Evolutionary conservation across 2,797 vertebrate genomes (phyloP).

Genomic region (Etheostoma nigrum): DNA sequence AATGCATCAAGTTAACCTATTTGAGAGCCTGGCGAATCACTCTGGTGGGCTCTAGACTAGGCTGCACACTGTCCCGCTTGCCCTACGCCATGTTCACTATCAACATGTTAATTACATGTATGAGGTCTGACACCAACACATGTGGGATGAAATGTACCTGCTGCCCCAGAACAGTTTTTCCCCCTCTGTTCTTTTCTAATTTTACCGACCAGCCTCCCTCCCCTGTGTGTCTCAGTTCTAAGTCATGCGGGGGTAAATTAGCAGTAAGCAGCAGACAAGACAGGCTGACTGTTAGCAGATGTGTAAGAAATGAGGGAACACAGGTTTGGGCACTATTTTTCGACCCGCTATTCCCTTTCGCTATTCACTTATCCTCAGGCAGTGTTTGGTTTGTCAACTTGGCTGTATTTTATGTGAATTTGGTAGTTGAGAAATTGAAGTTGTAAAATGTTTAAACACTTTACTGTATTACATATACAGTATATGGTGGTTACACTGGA

Average conservation of each 20-base stretch:
- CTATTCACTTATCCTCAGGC: slow-evolving; percentile 25
- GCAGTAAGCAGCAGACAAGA: slow-evolving; percentile 68
- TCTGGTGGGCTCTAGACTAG: slow-evolving; percentile 55
- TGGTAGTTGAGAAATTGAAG: background rate
- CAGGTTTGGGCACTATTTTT: slow-evolving; percentile 56
- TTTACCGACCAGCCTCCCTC: slow-evolving; percentile 49
- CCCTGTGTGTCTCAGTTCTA: slow-evolving; percentile 46
- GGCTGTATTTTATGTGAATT: background rate
- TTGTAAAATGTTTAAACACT: background rate
- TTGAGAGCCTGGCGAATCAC: slow-evolving; percentile 56
- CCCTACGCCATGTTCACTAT: slow-evolving; percentile 59
- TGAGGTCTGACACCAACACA: slow-evolving; percentile 65
- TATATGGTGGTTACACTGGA: background rate
- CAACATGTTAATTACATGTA: slow-evolving; percentile 66
- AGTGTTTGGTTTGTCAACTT: slow-evolving; percentile 27
- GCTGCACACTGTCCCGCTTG: slow-evolving; percentile 12
- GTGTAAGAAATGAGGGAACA: slow-evolving; percentile 70
- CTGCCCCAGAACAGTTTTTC: slow-evolving; percentile 42
- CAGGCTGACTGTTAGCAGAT: slow-evolving; percentile 73
- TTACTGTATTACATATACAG: background rate
- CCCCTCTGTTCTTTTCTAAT: slow-evolving; percentile 57
- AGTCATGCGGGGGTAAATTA: slow-evolving; percentile 71
- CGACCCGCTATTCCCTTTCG: slow-evolving; percentile 21
- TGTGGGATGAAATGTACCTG: slow-evolving; percentile 67
- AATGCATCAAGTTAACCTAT: slow-evolving; percentile 44